A percentile compares a stretch with the other conserved stretches of the same genome.
phyloP scores from a whole-genome alignment of 2,888 invertebrate genomes.

The Autographa pulchrina region DNA sequence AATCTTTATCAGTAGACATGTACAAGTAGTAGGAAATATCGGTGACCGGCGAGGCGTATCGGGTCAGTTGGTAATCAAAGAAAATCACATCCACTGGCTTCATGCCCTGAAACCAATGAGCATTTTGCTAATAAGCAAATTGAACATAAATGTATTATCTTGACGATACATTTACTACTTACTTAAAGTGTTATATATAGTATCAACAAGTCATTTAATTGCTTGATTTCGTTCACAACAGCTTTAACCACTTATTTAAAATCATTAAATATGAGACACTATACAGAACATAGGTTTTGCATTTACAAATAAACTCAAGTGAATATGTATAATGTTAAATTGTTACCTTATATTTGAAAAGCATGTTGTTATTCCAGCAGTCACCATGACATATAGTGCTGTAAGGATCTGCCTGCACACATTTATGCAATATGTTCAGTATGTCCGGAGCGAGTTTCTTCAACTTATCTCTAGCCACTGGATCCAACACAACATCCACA shows the following conservation, averaged over 20 bases:
- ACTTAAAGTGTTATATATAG: neutral
- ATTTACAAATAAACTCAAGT: no score
- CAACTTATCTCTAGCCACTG: constrained; percentile 65
- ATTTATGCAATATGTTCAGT: constrained; percentile 69
- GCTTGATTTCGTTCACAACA: neutral
- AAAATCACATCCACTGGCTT: constrained; percentile 76
- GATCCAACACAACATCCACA: constrained; percentile 70
- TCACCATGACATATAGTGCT: constrained; percentile 80
- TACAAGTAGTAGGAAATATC: constrained; percentile 79
- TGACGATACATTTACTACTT: neutral
- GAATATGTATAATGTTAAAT: neutral
- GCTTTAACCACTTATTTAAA: neutral
- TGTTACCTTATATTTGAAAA: constrained; percentile 75
- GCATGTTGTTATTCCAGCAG: constrained; percentile 79
- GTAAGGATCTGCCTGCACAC: constrained; percentile 65
- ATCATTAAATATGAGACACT: no score
- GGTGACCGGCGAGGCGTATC: constrained; percentile 77
- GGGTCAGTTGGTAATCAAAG: constrained; percentile 74
- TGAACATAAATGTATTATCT: neutral
- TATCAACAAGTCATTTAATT: neutral
- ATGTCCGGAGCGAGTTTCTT: constrained; percentile 67
- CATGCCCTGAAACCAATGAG: constrained; percentile 69
- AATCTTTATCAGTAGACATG: constrained; percentile 73
- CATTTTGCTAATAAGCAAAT: neutral
- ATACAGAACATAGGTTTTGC: no score